Evolutionary conservation across 2,113 vertebrate species (phyloP).

Genomic region (Nycticryphes semicollaris): DNA sequence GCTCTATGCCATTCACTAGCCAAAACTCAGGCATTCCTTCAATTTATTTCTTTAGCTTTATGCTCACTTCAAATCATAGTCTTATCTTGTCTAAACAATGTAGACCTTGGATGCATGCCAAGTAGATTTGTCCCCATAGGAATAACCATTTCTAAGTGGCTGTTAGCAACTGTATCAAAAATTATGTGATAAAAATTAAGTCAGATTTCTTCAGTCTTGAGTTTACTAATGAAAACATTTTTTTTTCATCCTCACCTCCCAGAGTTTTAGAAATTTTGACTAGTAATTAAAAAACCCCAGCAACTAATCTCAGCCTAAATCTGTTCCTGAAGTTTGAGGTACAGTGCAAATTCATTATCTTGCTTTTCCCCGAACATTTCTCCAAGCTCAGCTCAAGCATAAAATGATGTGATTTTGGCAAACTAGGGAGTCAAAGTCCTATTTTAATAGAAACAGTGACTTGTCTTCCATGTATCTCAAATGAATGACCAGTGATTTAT

Average conservation of each 20-base stretch:
- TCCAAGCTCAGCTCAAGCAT: neutral
- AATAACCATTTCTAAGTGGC: neutral
- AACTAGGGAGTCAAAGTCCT: neutral
- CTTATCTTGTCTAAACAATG: neutral
- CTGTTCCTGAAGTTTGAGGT: neutral
- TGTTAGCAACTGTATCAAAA: neutral
- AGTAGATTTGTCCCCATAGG: neutral
- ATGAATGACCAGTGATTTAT: neutral
- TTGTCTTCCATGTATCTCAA: neutral
- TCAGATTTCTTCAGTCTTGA: neutral
- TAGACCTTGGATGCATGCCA: neutral
- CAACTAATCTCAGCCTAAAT: neutral
- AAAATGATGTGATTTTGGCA: neutral
- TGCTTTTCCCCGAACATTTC: neutral
- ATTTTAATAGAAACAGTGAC: neutral
- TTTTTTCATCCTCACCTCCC: accelerated
- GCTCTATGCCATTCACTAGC: neutral
- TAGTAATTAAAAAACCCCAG: neutral
- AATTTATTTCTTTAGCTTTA: neutral
- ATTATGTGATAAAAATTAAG: neutral
- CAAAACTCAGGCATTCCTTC: neutral
- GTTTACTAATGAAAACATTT: neutral
- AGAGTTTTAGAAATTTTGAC: neutral
- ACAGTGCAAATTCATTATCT: neutral
- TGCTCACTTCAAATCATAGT: neutral